Evolutionary conservation across 2,888 invertebrate genomes (phyloP).

Genomic region (Brachyptera putata): DNA sequence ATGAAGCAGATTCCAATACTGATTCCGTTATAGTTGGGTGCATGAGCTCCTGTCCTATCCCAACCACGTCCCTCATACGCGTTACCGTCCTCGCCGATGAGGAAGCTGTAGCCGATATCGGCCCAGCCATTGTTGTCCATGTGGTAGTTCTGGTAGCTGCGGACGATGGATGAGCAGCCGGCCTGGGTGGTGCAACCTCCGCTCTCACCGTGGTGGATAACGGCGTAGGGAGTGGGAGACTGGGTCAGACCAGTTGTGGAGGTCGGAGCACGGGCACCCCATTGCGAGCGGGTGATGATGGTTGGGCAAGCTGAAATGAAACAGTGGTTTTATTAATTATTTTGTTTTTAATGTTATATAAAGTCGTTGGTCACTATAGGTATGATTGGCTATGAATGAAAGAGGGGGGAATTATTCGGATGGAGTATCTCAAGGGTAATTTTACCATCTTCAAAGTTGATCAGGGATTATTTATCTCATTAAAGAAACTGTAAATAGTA

Average conservation of each 20-base stretch:
- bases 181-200: constrained; percentile 38
- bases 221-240: constrained; percentile 42
- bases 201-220: constrained; percentile 45
- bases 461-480: too few species aligned
- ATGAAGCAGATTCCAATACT: constrained; percentile 46
- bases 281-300: constrained; percentile 53
- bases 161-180: constrained; percentile 40
- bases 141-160: constrained; percentile 43
- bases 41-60: constrained; percentile 46
- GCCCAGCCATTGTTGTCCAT: constrained; percentile 43
- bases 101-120: constrained; percentile 47
- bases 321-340: too few species aligned
- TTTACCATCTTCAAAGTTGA: too few species aligned
- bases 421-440: too few species aligned
- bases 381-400: too few species aligned
- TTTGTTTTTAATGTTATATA: too few species aligned
- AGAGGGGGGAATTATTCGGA: too few species aligned
- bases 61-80: constrained; percentile 47
- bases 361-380: too few species aligned
- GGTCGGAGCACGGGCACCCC: constrained; percentile 48
- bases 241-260: constrained; percentile 28
- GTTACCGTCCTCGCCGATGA: constrained; percentile 51
- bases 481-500: too few species aligned
- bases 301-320: constrained; percentile 46
- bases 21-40: constrained; percentile 44